Percentiles rank a stretch among this genome's conserved stretches.
Conservation (phyloP, 2,888 invertebrate species). For the Achlya flavicornis region DNA sequence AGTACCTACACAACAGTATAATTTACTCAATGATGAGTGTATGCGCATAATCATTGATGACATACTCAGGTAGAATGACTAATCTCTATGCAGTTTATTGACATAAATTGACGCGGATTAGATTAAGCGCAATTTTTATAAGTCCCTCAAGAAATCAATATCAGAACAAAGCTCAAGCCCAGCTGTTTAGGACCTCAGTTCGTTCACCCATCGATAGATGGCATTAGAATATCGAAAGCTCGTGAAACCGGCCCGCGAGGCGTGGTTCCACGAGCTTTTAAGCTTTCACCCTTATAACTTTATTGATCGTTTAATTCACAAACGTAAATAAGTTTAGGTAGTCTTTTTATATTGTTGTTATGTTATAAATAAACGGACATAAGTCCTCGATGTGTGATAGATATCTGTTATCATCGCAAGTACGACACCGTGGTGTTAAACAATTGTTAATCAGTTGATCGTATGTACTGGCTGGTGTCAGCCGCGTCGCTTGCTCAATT, state of each 20-base stretch:
- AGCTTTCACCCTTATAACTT: constrained; percentile 71
- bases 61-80: background rate
- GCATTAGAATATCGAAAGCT: constrained; percentile 51
- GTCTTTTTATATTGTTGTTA: constrained; percentile 54
- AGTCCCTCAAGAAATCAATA: background rate
- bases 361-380: constrained; percentile 34
- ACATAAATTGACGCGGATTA: background rate
- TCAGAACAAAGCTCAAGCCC: background rate
- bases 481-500: constrained; percentile 60
- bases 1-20: background rate
- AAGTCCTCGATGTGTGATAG: constrained; percentile 51
- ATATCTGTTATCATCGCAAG: constrained; percentile 51
- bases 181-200: constrained; percentile 23
- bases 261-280: constrained; percentile 56
- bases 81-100: background rate
- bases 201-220: constrained; percentile 54
- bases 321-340: constrained; percentile 58
- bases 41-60: background rate
- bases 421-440: constrained; percentile 37
- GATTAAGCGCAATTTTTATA: background rate
- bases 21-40: background rate
- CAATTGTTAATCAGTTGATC: constrained; percentile 64
- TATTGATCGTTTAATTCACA: constrained; percentile 69
- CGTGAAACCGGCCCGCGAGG: constrained; percentile 56
- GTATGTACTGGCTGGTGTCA: constrained; percentile 46